Conservation (phyloP, 2,888 invertebrate genomes). For the Limnephilus marmoratus region DNA sequence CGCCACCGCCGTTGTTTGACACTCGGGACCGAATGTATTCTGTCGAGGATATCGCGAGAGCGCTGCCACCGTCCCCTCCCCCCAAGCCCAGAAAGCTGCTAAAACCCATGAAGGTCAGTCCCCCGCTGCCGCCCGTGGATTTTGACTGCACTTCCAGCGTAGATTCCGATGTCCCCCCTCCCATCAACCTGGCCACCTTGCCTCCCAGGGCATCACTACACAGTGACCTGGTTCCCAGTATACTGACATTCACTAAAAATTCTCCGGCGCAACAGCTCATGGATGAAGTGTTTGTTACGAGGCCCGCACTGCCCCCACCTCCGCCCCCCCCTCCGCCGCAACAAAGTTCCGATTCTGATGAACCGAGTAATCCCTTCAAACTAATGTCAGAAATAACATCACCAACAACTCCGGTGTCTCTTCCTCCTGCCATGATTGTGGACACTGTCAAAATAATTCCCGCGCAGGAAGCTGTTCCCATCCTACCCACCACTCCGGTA, state of each 20-base stretch:
- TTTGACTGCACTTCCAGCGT: slow-evolving; percentile 73
- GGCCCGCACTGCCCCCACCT: background rate
- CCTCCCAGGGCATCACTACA: slow-evolving; percentile 68
- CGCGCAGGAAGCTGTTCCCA: background rate
- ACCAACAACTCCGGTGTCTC: slow-evolving; percentile 16
- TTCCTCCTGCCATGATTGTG: background rate
- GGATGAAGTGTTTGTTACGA: slow-evolving; percentile 53
- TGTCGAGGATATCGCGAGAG: slow-evolving; percentile 57
- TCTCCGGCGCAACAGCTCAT: slow-evolving; percentile 37
- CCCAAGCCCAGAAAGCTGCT: slow-evolving; percentile 67
- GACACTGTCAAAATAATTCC: slow-evolving; percentile 27
- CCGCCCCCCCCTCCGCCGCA: background rate
- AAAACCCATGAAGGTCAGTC: slow-evolving; percentile 66
- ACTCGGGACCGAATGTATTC: slow-evolving; percentile 54
- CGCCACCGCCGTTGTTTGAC: slow-evolving; percentile 62
- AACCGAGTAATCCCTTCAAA: slow-evolving; percentile 70
- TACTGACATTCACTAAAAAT: slow-evolving; percentile 26
- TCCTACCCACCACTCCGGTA: slow-evolving; percentile 7
- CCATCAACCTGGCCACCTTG: slow-evolving; percentile 75
- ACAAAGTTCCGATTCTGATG: slow-evolving; percentile 63
- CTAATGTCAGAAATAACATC: slow-evolving; percentile 37
- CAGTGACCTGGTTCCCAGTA: slow-evolving; percentile 21
- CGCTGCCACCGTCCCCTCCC: slow-evolving; percentile 71
- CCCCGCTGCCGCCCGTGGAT: slow-evolving; percentile 69
- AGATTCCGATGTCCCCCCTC: slow-evolving; percentile 74